Base-by-base conservation (phyloP, 2,888 invertebrate species). In the Ethmia dodecea region DNA sequence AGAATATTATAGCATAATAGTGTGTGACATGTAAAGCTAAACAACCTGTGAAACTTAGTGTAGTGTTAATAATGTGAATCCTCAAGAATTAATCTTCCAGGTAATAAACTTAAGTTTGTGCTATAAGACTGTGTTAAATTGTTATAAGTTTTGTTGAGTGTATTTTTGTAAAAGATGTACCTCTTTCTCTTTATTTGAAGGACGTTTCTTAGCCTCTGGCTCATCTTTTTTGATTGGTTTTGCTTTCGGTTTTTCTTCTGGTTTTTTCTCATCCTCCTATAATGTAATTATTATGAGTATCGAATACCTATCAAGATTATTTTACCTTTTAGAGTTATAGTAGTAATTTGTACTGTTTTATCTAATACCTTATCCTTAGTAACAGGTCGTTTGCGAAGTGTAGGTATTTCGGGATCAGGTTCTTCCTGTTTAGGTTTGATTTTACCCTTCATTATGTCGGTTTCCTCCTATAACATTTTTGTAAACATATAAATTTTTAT, bases 161-260 rank as follows among this genome's bases (percentile, higher is more conserved):
- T 55, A 41, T 38, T n/a, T n/a, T n/a, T n/a, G n/a, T n/a, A n/a
- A 13, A 16, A 31, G 25, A 12, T 37, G 13, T 42, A 86, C 86
- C 86, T 86, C 78, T 65, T 79, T 77, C 46, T 83, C 72, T 78
- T 83, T 86, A 27, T 78, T 55, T 43, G 83, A 81, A 26, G 77
- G 62, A 35, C 84, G 77, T 55, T 86, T 83, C 72, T 84, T 83
- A 55, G 68, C 51, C 35, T 62, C 65, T 9, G 74, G 61, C 38
- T 80, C 79, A 38, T 78, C 77, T 60, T 78, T 74, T 54, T 80
- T 81, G 37, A 56, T 48, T 31, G 73, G 55, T 58, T 76, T 87
- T 49, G 69, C 49, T 48, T 86, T 88, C 45, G 76, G 63, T 60
- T 86, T 80, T 18, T 84, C 87, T 39, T 87, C 87, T 22, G 83